Conservation (phyloP, 30 jellyfish, hydroid and myxozoan species). For the Aurelia aurita complex sp. Pacific region DNA sequence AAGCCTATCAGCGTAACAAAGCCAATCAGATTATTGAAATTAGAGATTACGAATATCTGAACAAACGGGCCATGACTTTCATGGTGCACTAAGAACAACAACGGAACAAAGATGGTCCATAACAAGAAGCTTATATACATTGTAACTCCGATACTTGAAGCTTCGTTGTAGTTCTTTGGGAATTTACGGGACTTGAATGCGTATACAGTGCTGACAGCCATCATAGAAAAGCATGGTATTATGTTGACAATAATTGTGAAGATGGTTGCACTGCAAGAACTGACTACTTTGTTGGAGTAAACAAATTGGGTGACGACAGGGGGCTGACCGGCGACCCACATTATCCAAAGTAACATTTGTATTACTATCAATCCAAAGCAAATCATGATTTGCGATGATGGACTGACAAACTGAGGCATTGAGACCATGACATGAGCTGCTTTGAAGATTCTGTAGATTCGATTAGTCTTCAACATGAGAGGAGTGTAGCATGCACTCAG, state of each 20-base stretch:
- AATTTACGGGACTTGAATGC: constrained; percentile 89
- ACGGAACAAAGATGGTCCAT: constrained; percentile 62
- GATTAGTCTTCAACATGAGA: constrained; percentile 68
- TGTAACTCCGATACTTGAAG: constrained; percentile 83
- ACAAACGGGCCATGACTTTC: too few species aligned
- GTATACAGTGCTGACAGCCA: constrained; percentile 72
- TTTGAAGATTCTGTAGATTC: constrained; percentile 75
- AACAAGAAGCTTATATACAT: constrained; percentile 78
- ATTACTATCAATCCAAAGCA: constrained; percentile 61
- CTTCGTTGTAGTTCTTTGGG: constrained; percentile 87
- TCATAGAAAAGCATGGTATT: constrained; percentile 56
- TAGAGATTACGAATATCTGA: too few species aligned
- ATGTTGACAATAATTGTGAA: constrained; percentile 55
- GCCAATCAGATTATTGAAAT: too few species aligned
- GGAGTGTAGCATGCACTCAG: constrained; percentile 86
- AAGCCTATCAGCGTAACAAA: too few species aligned
- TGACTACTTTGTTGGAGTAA: constrained; percentile 50
- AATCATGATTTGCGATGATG: constrained; percentile 79
- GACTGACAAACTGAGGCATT: constrained; percentile 59
- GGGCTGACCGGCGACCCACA: constrained; percentile 73
- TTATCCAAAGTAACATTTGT: constrained; percentile 59
- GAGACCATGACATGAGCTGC: constrained; percentile 53
- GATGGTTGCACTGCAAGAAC: constrained; percentile 6
- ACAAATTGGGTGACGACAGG: constrained; percentile 54
- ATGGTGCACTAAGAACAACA: too few species aligned